Base-by-base conservation (phyloP, 1,140 invertebrate species). In the Hyphantria cunea region DNA sequence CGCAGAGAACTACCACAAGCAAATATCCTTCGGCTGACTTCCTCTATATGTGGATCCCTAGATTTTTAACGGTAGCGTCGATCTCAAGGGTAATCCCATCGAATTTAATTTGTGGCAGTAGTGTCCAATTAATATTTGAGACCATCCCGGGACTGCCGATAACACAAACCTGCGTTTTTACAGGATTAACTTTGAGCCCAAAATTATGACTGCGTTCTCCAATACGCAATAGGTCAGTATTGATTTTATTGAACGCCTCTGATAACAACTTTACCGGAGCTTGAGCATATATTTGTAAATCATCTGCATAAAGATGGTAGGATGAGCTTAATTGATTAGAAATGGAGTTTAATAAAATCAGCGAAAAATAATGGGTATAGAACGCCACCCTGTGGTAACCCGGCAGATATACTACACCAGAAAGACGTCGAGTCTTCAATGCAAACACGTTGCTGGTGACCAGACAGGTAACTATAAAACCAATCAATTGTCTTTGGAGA, bases 391-490 rank as follows among this genome's bases (percentile, higher is more conserved):
- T 48, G 54, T 3, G 41, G 25, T 33, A 44, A 17, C 1, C 12
- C 44, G 7, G 37, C 37, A 39, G 37, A 10, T 3, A 15, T 54
- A 25, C 25, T 17, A 15, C 39, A 61, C 48, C 48, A 61, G 7
- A 39, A 51, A 41, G 60, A 63, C 2, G 11, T n/a, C n/a, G 7
- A 6, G 4, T 49, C 34, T 11, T 54, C 50, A 37, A 37, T 25
- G 33, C 15, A 41, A 11, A 64, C 50, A 32, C 45, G 44, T 41
- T 64, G 51, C 13, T 51, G 32, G 9, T 51, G 45, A n/a, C 42
- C 61, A 49, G 9, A 53, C 34, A 55, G 45, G 42, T 45, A 47
- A 47, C 52, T 64, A 32, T 25, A 44, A 49, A 42, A 64, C 44
- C 61, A 64, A 13, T 55, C 50, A 53, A 53, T 34, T 31, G 32